phyloP scores from a whole-genome alignment of 2,113 vertebrate species.

The Amblyopsis rosae region DNA sequence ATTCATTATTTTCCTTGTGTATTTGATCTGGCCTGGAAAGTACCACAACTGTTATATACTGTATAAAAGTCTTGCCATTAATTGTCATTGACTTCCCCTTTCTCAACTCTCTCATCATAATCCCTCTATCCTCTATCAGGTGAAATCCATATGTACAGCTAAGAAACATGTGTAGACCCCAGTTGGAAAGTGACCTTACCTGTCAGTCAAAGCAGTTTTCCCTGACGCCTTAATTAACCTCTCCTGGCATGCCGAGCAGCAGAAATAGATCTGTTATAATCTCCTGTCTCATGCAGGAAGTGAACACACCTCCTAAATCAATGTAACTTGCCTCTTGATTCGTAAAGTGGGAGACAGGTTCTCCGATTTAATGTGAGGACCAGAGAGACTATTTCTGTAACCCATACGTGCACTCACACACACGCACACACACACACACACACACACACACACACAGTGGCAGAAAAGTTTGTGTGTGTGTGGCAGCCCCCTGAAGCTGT shows the following conservation, averaged over 20 bases:
- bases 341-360: constrained; percentile 57
- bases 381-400: constrained; percentile 42
- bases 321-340: constrained; percentile 57
- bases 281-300: constrained; percentile 57
- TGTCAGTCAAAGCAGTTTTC: constrained; percentile 39
- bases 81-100: neutral
- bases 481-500: constrained; percentile 65
- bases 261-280: constrained; percentile 69
- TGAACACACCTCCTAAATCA: constrained; percentile 63
- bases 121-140: neutral
- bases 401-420: neutral
- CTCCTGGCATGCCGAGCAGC: constrained; percentile 62
- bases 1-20: neutral
- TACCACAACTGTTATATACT: neutral
- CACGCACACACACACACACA: constrained; percentile 3
- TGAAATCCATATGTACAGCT: constrained; percentile 1
- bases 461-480: constrained; percentile 59
- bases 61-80: neutral
- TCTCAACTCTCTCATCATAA: constrained; percentile 5
- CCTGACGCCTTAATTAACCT: constrained; percentile 70
- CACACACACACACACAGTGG: constrained; percentile 16
- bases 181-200: constrained; percentile 45
- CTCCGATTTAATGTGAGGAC: constrained; percentile 58
- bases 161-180: neutral
- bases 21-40: neutral